Evolutionary conservation across 2,113 vertebrate species (phyloP).

Genomic region (Cochlearius cochlearius): DNA sequence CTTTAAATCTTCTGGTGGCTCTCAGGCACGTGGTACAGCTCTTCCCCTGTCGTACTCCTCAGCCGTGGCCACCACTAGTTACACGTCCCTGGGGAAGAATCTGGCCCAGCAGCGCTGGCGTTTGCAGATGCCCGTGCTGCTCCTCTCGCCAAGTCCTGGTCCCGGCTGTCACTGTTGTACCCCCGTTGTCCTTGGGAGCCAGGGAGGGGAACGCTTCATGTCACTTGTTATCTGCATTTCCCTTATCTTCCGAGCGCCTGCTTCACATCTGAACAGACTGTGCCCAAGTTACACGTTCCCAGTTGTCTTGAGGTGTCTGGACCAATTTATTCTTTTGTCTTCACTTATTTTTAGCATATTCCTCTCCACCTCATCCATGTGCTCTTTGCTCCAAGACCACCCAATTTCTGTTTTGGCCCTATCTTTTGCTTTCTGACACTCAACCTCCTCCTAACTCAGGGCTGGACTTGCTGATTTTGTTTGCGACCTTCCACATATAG

Average conservation of each 20-base stretch:
- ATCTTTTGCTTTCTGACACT: not conserved
- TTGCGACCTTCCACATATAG: not conserved
- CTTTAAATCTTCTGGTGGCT: not conserved
- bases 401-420: not conserved
- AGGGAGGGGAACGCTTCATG: not conserved
- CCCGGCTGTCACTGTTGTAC: not conserved
- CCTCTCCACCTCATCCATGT: not conserved
- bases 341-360: not conserved
- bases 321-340: not conserved
- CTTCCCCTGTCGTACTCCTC: not conserved
- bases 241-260: not conserved
- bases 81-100: not conserved
- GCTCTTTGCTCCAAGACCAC: not conserved
- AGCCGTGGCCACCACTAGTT: rapidly evolving
- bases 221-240: not conserved
- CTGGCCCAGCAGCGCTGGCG: rapidly evolving
- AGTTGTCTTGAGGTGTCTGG: not conserved
- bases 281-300: not conserved
- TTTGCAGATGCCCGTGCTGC: not conserved
- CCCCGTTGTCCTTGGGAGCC: not conserved
- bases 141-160: not conserved
- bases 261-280: not conserved
- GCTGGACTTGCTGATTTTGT: not conserved
- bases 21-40: not conserved
- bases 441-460: not conserved